Evolutionary conservation across 1,140 invertebrate species (phyloP).

Genomic region (Pantala flavescens): DNA sequence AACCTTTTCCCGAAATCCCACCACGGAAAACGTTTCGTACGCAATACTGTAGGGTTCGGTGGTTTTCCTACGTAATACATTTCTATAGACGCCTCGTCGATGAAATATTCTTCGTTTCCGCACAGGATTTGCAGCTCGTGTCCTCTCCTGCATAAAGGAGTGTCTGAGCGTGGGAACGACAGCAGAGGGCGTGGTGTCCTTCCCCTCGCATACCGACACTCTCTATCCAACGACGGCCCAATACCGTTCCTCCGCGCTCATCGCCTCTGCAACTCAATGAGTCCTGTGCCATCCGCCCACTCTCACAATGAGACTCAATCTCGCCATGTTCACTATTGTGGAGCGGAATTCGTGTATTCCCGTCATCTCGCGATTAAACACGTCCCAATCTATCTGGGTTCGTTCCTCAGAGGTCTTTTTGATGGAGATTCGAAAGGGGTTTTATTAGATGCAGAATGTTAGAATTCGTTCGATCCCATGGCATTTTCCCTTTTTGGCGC

Average conservation of each 20-base stretch:
- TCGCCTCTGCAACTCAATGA: conserved; percentile 4
- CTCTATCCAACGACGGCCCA: conserved; percentile 25
- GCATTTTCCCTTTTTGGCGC: too few species aligned
- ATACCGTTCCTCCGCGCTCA: background rate
- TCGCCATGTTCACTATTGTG: too few species aligned
- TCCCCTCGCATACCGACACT: conserved; percentile 27
- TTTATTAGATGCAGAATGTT: too few species aligned
- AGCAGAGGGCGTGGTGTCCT: background rate
- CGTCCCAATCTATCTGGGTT: too few species aligned
- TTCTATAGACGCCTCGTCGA: background rate
- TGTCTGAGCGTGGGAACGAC: background rate
- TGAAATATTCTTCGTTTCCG: background rate
- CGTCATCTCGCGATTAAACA: too few species aligned
- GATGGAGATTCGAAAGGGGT: too few species aligned
- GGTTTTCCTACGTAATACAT: too few species aligned
- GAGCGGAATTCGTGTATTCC: too few species aligned
- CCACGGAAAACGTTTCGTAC: background rate
- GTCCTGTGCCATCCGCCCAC: background rate
- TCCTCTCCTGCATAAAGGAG: background rate
- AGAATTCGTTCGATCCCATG: too few species aligned
- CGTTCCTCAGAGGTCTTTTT: too few species aligned
- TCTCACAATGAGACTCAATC: too few species aligned
- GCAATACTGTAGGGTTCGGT: too few species aligned
- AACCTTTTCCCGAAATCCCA: background rate
- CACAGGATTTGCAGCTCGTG: background rate